Evolutionary conservation across 2,888 invertebrate species (phyloP), one percentile per base, ranked within the genome.

Genomic region (Laspeyria flexula): DNA sequence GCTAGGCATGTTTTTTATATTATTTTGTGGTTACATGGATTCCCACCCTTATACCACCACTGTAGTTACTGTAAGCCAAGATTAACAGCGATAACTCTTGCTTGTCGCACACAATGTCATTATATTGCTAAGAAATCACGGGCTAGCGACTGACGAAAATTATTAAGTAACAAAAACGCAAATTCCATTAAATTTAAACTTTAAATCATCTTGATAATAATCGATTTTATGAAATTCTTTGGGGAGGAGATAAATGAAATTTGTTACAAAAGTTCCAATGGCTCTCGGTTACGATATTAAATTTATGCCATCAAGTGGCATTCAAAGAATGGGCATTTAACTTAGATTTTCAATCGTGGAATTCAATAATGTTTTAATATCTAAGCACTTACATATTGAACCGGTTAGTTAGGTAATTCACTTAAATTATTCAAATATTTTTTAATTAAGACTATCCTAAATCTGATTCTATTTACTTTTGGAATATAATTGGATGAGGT

Each of bases 221-320:
- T 86, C 84, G 80, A 84, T 87, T 85, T 83, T 85, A 88, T 85
- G 85, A 88, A 89, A 89, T 88, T 88, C 87, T 84, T 79, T 64
- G 60, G 69, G 70, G 79, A 78, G 72, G 77, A 88, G 86, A 89
- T 88, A 90, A 88, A 89, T 90, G 83, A 88, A 89, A 90, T 89
- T 90, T 90, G 90, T 89, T 88, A 89, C 89, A 85, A 88, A 90
- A 89, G 86, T 89, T 88, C 77, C 74, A 77, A 77, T 79, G 77
- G 81, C 81, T 81, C 81, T 79, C 79, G 84, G 85, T 83, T 79
- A 81, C 84, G 88, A 87, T 89, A 90, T 90, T 90, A 89, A 90
- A 90, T 90, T 90, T 88, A 88, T 87, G 85, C 87, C 83, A 85
- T 85, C 85, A 82, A 88, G 81, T 84, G 86, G 86, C 79, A 86